Evolutionary conservation across 2,113 vertebrate genomes (phyloP).

Genomic region (Anas platyrhynchos): DNA sequence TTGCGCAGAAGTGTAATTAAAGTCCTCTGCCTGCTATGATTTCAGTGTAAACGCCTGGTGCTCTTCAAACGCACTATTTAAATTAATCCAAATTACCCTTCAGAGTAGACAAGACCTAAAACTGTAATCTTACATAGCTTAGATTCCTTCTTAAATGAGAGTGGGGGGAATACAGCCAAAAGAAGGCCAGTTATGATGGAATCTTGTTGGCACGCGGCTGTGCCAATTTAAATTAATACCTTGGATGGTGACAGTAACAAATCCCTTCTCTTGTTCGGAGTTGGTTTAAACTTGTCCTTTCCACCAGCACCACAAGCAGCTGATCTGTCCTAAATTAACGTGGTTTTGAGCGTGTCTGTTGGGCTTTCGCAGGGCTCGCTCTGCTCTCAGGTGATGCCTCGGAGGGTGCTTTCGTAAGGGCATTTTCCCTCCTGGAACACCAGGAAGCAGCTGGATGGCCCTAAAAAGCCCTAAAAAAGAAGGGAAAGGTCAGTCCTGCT

Average conservation of each 20-base stretch:
- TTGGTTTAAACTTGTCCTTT: neutral
- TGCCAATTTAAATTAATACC: rapidly evolving
- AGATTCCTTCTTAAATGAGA: neutral
- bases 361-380: neutral
- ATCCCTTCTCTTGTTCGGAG: neutral
- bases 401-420: neutral
- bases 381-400: neutral
- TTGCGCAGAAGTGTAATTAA: neutral
- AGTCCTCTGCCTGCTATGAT: neutral
- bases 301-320: neutral
- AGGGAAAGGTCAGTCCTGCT: neutral
- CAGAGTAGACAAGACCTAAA: neutral
- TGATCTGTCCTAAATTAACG: neutral
- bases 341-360: neutral
- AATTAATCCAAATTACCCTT: neutral
- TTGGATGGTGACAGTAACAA: neutral
- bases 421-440: neutral
- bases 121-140: rapidly evolving
- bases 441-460: neutral
- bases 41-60: neutral
- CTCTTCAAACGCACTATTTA: neutral
- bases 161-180: neutral
- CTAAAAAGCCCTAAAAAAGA: neutral
- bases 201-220: neutral
- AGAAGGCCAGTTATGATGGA: neutral